These are phyloP conservation scores for Calameuta pallipes DNA, from an alignment of 2,888 invertebrate genomes.

Conservation along the genomic window DNA sequence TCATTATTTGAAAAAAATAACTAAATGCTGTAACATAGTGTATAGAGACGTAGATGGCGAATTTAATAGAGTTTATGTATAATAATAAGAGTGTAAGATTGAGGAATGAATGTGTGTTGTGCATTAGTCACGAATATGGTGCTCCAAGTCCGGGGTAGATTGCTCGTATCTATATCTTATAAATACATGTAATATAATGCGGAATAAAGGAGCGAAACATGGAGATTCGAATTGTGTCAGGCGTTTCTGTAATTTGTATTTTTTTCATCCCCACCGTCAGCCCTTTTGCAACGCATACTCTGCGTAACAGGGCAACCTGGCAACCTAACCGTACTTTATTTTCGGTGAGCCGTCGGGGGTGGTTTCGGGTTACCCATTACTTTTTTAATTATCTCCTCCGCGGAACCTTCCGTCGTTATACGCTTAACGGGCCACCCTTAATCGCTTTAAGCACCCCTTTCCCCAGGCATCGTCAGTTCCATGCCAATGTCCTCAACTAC, in stretches of 20 bases:
- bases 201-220: slow-evolving; percentile 21
- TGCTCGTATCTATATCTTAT: not conserved
- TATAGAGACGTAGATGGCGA: slow-evolving; percentile 12
- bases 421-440: slow-evolving; percentile 49
- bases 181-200: not conserved
- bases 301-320: not conserved
- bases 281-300: not conserved
- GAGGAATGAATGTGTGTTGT: not conserved
- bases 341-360: slow-evolving; percentile 1
- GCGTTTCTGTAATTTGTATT: not conserved
- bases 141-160: not conserved
- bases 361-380: slow-evolving; percentile 43
- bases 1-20: not conserved
- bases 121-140: not conserved
- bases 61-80: not conserved
- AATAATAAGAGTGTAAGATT: not conserved
- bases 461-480: slow-evolving; percentile 14
- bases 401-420: slow-evolving; percentile 42
- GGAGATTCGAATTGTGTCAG: slow-evolving; percentile 5
- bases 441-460: slow-evolving; percentile 46
- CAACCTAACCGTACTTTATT: not conserved
- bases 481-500: not conserved
- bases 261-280: not conserved
- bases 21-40: slow-evolving; percentile 28
- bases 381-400: slow-evolving; percentile 52